Conservation (phyloP, 2,797 vertebrate species). For the Poliocrania exsul region DNA sequence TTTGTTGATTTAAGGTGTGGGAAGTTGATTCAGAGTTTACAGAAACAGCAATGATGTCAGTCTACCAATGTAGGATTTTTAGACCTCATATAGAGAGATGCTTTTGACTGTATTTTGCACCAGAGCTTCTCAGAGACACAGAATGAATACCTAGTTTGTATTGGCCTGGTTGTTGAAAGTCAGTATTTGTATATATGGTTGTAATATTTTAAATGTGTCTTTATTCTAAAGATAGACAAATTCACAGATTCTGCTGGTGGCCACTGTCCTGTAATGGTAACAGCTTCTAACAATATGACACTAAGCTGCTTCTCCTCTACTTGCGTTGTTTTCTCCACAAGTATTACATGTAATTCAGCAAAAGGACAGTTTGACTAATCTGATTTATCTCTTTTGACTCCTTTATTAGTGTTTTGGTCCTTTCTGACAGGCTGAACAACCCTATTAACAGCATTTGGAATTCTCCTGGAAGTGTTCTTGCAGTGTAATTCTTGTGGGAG, state of each 20-base stretch:
- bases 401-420: neutral
- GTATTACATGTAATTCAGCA: neutral
- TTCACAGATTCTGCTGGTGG: neutral
- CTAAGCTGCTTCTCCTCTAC: neutral
- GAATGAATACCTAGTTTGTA: neutral
- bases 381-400: neutral
- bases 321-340: neutral
- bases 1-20: slow-evolving; percentile 38
- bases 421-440: neutral
- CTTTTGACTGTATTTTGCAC: neutral
- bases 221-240: neutral
- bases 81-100: neutral
- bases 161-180: neutral
- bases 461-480: neutral
- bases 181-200: neutral
- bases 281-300: neutral
- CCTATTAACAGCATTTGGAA: neutral
- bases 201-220: neutral
- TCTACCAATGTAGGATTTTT: neutral
- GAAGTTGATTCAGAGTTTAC: slow-evolving; percentile 64
- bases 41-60: neutral
- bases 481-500: neutral
- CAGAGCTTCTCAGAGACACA: neutral
- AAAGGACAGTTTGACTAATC: neutral
- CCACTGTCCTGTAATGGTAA: neutral